phyloP scores from a whole-genome alignment of 2,113 vertebrate genomes.

The Menidia beryllina region DNA sequence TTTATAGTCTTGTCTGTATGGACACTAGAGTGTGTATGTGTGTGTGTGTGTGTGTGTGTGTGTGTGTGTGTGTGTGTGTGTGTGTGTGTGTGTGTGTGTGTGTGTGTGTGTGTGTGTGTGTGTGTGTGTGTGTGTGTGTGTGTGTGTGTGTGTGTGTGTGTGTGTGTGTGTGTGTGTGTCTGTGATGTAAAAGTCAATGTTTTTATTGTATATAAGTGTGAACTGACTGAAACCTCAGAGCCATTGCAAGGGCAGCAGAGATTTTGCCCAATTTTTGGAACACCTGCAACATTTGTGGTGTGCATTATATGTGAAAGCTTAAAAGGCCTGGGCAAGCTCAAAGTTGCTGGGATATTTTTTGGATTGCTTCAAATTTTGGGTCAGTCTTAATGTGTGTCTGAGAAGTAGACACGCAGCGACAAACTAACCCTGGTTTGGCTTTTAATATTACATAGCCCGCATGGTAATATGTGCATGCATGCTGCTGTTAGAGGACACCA shows the following conservation, averaged over 20 bases:
- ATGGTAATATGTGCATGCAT: slow-evolving; percentile 5
- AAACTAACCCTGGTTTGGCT: slow-evolving; percentile 23
- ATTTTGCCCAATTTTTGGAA: slow-evolving; percentile 67
- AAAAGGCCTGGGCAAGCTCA: slow-evolving; percentile 27
- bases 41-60: slow-evolving; percentile 29
- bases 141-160: slow-evolving; percentile 41
- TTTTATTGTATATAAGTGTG: slow-evolving; percentile 28
- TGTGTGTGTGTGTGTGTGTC: slow-evolving; percentile 30
- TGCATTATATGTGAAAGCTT: slow-evolving; percentile 24
- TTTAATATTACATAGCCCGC: not conserved
- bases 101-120: slow-evolving; percentile 29
- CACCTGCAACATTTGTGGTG: slow-evolving; percentile 44
- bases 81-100: slow-evolving; percentile 39
- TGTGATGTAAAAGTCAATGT: slow-evolving; percentile 44
- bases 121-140: slow-evolving; percentile 30
- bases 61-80: slow-evolving; percentile 30
- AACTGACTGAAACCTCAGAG: slow-evolving; percentile 14
- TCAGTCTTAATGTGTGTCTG: slow-evolving; percentile 30
- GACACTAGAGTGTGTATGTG: slow-evolving; percentile 38
- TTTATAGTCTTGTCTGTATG: slow-evolving; percentile 47
- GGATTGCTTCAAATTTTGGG: slow-evolving; percentile 63
- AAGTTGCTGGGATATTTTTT: slow-evolving; percentile 47
- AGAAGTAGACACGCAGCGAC: slow-evolving; percentile 16
- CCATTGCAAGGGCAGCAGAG: slow-evolving; percentile 31
- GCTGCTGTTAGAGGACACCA: not conserved